These are phyloP conservation scores for Helicorthomorpha holstii DNA, from an alignment of 1,140 invertebrate genomes.

Conservation along the genomic window DNA sequence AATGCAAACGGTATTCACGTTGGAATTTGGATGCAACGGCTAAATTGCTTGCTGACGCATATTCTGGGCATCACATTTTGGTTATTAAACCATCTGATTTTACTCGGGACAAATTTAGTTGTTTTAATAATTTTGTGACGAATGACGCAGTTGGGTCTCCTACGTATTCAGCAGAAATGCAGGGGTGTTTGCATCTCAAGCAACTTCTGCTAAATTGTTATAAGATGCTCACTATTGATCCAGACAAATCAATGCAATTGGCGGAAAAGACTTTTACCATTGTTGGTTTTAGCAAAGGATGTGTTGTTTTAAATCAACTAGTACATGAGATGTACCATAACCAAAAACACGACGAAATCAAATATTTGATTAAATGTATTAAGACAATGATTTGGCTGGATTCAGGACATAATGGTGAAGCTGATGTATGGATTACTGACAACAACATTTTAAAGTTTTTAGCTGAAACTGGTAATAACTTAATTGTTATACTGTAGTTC, in stretches of 20 bases:
- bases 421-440: conserved; percentile 69
- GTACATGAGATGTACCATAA: conserved; percentile 53
- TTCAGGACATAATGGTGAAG: conserved; percentile 62
- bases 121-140: conserved; percentile 69
- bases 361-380: conserved; percentile 12
- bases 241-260: neutral
- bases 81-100: conserved; percentile 57
- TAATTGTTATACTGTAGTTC: no score
- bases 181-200: conserved; percentile 48
- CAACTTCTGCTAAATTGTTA: conserved; percentile 25
- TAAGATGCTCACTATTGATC: neutral
- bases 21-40: conserved; percentile 63
- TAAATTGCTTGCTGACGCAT: conserved; percentile 41
- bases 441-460: conserved; percentile 47
- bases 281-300: conserved; percentile 79
- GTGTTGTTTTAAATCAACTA: conserved; percentile 76
- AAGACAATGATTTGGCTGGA: conserved; percentile 68
- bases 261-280: conserved; percentile 15
- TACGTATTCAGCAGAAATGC: conserved; percentile 44
- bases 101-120: conserved; percentile 62
- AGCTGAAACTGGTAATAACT: conserved; percentile 35
- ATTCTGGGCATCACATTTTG: conserved; percentile 49
- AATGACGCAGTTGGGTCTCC: conserved; percentile 54
- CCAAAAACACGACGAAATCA: neutral
- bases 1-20: conserved; percentile 47